Evolutionary conservation across 2,113 vertebrate genomes (phyloP).

Genomic region (Calyptomena viridis): DNA sequence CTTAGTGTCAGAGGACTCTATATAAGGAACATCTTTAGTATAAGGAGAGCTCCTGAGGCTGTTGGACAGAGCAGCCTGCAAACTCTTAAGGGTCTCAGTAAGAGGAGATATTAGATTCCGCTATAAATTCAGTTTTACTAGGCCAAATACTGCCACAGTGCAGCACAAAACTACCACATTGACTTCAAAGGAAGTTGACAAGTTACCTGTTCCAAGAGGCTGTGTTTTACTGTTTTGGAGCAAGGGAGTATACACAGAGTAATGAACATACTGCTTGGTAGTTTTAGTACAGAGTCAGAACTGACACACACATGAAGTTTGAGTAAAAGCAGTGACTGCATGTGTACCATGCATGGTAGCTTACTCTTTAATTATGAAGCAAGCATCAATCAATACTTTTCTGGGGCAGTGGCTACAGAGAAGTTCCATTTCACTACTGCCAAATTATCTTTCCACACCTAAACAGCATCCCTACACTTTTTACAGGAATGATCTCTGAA

Average conservation of each 20-base stretch:
- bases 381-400: neutral
- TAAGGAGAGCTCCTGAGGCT: neutral
- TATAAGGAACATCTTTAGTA: neutral
- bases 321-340: neutral
- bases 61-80: neutral
- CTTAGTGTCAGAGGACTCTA: neutral
- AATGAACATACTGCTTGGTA: neutral
- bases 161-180: neutral
- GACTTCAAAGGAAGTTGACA: neutral
- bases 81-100: neutral
- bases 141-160: neutral
- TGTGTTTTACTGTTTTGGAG: neutral
- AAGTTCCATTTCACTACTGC: neutral
- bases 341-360: neutral
- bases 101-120: neutral
- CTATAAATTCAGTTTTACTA: neutral
- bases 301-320: neutral
- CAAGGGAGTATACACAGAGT: neutral
- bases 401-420: neutral
- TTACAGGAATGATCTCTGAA: neutral
- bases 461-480: neutral
- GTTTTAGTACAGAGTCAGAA: rapidly evolving
- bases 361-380: neutral
- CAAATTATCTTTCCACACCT: neutral
- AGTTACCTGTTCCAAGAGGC: neutral